Conservation (phyloP, 2,888 invertebrate species). For the Antheraea assamensis region DNA sequence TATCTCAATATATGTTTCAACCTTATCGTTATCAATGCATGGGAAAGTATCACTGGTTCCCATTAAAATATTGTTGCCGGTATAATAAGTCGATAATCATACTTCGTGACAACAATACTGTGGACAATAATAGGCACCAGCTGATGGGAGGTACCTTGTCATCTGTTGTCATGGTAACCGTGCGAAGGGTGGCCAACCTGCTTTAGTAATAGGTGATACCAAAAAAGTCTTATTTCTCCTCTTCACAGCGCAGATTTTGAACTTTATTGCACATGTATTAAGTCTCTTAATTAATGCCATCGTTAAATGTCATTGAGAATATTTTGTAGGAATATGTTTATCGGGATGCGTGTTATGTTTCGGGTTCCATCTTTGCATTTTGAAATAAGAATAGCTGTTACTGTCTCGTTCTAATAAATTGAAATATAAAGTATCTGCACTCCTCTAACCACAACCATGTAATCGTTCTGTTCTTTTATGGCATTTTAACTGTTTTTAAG, state of each 20-base stretch:
- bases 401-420: constrained; percentile 58
- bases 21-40: constrained; percentile 46
- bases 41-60: constrained; percentile 55
- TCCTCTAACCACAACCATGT: constrained; percentile 67
- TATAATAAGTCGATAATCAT: constrained; percentile 54
- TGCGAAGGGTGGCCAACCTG: constrained; percentile 80
- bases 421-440: constrained; percentile 35
- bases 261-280: constrained; percentile 62
- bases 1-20: constrained; percentile 50
- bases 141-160: constrained; percentile 80
- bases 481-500: constrained; percentile 75
- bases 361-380: constrained; percentile 82
- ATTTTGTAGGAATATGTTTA: constrained; percentile 58
- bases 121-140: constrained; percentile 77
- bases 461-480: constrained; percentile 77
- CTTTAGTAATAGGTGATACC: constrained; percentile 52
- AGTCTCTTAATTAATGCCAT: constrained; percentile 62
- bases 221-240: not conserved
- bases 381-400: constrained; percentile 73
- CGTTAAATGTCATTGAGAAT: constrained; percentile 60
- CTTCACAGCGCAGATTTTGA: constrained; percentile 47
- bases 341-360: constrained; percentile 76
- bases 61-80: constrained; percentile 65
- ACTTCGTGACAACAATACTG: constrained; percentile 66
- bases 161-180: constrained; percentile 74